Evolutionary conservation across 2,113 vertebrate genomes (phyloP), one percentile per base, ranked within the genome.

Genomic region (Psephotus haematonotus): DNA sequence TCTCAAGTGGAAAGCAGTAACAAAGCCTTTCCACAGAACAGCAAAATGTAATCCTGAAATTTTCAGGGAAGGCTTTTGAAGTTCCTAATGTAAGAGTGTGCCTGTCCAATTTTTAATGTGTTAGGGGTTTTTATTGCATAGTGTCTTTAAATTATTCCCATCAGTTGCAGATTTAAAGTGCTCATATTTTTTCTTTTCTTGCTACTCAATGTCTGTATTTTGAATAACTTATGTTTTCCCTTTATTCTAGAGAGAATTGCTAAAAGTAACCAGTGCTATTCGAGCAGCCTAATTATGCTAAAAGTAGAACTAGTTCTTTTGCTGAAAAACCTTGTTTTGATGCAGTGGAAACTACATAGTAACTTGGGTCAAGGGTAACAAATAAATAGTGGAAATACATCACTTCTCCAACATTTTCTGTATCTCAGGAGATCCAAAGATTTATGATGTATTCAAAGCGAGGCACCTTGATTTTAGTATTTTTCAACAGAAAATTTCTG

Each of bases 1-100:
- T 97, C 92, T 97, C 89, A 96, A 93, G 97, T 53, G 28, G 47
- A 97, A 97, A 91, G 77, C 90, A 94, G 82, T 95, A 97, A 88
- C 15, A 84, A 91, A 90, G 20, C 53, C 77, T 90, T 93, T 94
- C 88, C 92, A 67, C 52, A 87, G 81, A 87, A n/a, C 28, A 93
- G 29, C 18, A 41, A 86, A 87, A 50, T 5, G 6, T 59, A 60
- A 63, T 79, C 24, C 53, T 69, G 37, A 72, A n/a, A 43, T 64
- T 93, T 93, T 91, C n/a, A 79, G 20, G 81, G 63, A 90, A 86
- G 67, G 16, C 20, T 68, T 39, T 52, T 82, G 39, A 79, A 71
- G 33, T 72, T 82, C 41, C 23, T 62, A 6, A 24, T 37, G 43
- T 41, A 78, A 37, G 27, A 27, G 29, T 8, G 17, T 52, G 20